Percentiles rank a stretch among this genome's conserved stretches.
Conservation (phyloP, 2,888 invertebrate genomes). For the Suillia variegata region DNA sequence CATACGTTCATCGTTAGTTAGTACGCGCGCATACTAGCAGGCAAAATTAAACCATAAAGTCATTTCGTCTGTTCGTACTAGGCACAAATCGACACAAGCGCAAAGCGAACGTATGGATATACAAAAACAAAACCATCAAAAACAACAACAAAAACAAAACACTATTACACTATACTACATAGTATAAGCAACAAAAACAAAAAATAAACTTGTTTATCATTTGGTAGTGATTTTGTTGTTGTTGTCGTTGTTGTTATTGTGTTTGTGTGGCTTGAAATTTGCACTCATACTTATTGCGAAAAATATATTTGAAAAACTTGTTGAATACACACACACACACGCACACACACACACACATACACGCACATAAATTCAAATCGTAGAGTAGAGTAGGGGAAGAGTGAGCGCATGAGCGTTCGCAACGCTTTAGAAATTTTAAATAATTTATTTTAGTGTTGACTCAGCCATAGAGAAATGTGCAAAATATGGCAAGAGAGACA, state of each 20-base stretch:
- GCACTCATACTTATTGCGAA: not conserved
- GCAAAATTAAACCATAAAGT: not conserved
- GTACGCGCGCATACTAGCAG: too few relatives aligned
- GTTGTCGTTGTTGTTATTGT: not conserved
- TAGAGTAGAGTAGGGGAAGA: too few relatives aligned
- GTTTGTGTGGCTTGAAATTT: not conserved
- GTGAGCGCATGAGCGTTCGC: too few relatives aligned
- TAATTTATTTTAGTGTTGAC: not conserved
- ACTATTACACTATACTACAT: not conserved
- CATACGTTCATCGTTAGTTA: too few relatives aligned
- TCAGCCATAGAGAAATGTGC: not conserved
- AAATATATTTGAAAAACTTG: not conserved
- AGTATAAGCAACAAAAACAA: not conserved
- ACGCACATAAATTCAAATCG: not conserved
- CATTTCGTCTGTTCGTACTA: not conserved
- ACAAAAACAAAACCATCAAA: not conserved
- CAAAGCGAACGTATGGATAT: not conserved
- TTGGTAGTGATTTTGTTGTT: not conserved
- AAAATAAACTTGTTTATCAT: not conserved
- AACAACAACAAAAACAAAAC: not conserved
- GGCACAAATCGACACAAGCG: not conserved
- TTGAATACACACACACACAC: not conserved
- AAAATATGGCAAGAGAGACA: not conserved
- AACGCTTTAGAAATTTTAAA: not conserved
- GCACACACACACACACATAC: conserved; percentile 1